Evolutionary conservation across 2,113 vertebrate genomes (phyloP).

Genomic region (Catharus minimus): DNA sequence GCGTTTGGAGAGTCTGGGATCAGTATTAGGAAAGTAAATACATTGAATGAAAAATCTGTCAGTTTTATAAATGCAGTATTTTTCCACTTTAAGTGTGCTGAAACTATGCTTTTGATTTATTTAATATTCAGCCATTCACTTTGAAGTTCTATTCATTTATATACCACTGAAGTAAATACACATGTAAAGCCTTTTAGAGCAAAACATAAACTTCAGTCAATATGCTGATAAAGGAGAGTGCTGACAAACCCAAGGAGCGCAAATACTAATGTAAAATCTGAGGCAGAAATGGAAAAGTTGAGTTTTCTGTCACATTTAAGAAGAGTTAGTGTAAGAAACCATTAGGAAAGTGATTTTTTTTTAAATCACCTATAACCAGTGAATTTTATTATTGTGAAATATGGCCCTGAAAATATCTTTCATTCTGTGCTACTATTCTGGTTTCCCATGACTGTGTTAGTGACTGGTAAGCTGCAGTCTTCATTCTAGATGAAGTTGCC

Average conservation of each 20-base stretch:
- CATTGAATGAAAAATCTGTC: background rate
- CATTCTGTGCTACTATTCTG: background rate
- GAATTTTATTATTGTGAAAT: background rate
- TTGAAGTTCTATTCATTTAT: conserved; percentile 8
- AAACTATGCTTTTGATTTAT: background rate
- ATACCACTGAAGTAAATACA: conserved; percentile 3
- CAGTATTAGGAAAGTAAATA: background rate
- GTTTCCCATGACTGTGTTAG: background rate
- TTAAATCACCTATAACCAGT: background rate
- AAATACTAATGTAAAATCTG: background rate
- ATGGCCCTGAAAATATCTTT: background rate
- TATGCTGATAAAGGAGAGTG: background rate
- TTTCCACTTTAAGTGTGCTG: background rate
- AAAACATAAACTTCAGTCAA: background rate
- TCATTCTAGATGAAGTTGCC: background rate
- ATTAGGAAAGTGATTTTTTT: background rate
- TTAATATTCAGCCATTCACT: background rate
- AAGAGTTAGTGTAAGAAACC: background rate
- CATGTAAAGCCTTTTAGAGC: background rate
- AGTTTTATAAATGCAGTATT: background rate
- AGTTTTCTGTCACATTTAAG: background rate
- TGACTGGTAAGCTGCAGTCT: background rate
- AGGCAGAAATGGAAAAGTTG: background rate
- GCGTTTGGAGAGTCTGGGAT: background rate
- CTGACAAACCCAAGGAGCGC: background rate